Conservation (phyloP, 2,888 invertebrate genomes). For the Thereva unica region DNA sequence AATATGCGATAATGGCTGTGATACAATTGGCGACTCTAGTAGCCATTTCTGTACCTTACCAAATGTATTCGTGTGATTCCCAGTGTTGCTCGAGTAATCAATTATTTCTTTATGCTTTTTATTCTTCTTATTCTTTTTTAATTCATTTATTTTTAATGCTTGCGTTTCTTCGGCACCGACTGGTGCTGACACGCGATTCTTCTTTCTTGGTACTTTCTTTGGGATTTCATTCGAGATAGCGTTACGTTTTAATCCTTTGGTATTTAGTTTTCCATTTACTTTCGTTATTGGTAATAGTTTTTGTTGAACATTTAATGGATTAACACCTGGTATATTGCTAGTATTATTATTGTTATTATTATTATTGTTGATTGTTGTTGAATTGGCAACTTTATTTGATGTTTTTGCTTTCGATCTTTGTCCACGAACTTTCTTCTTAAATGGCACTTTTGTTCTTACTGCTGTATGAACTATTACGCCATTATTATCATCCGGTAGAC, state of each 20-base stretch:
- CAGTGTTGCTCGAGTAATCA: conserved; percentile 67
- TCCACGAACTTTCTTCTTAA: conserved; percentile 77
- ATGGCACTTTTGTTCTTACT: conserved; percentile 81
- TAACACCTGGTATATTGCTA: neutral
- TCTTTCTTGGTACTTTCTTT: conserved; percentile 56
- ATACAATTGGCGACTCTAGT: conserved; percentile 68
- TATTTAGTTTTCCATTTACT: conserved; percentile 9
- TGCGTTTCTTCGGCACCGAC: conserved; percentile 64
- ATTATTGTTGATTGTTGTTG: conserved; percentile 44
- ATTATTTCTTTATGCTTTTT: conserved; percentile 71
- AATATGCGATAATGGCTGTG: conserved; percentile 56
- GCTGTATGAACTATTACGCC: conserved; percentile 83
- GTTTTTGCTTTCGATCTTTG: conserved; percentile 49
- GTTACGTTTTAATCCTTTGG: conserved; percentile 35
- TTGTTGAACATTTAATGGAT: too few relatives aligned
- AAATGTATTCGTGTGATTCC: conserved; percentile 58
- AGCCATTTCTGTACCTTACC: conserved; percentile 88
- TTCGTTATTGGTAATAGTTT: neutral
- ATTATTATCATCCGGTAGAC: conserved; percentile 76
- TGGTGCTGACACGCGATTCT: conserved; percentile 57
- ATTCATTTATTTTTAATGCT: conserved; percentile 48
- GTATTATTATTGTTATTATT: conserved; percentile 4
- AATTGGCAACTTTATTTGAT: conserved; percentile 44
- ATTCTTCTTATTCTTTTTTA: conserved; percentile 61
- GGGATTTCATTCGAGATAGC: conserved; percentile 48